A percentile compares a stretch with the other conserved stretches of the same genome.
Conservation (phyloP, 2,113 vertebrate species). For the Prinia subflava region DNA sequence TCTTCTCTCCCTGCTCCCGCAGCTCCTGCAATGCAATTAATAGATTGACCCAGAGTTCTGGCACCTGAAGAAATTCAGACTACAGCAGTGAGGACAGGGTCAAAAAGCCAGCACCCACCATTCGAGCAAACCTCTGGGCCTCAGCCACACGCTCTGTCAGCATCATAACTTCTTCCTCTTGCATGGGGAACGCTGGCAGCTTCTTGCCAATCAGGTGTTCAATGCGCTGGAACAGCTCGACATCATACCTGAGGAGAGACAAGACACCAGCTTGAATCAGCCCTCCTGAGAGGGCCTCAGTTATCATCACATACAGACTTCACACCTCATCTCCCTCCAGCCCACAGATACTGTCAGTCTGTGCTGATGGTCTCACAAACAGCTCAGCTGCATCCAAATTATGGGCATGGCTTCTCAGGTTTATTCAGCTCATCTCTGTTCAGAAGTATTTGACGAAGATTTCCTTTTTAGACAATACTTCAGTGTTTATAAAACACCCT, state of each 20-base stretch:
- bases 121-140: slow-evolving; percentile 90
- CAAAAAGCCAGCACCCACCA: slow-evolving; percentile 73
- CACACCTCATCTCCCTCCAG: not conserved
- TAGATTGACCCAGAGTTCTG: not conserved
- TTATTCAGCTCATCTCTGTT: not conserved
- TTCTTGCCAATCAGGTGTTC: slow-evolving; percentile 96
- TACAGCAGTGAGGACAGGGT: fast-evolving
- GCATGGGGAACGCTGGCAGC: slow-evolving; percentile 90
- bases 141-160: slow-evolving; percentile 92
- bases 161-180: slow-evolving; percentile 99
- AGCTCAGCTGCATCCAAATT: not conserved
- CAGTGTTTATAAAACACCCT: not conserved
- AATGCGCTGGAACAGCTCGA: slow-evolving; percentile 97
- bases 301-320: not conserved
- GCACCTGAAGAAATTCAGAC: not conserved
- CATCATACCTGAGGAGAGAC: slow-evolving; percentile 83
- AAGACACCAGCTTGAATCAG: not conserved
- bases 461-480: not conserved
- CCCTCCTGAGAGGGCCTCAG: not conserved
- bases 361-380: not conserved
- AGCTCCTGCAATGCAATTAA: slow-evolving; percentile 79
- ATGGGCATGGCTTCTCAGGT: not conserved
- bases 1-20: slow-evolving; percentile 90
- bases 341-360: not conserved
- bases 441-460: not conserved